Base-by-base conservation (phyloP, 2,888 invertebrate genomes). In the Diabrotica balteata region DNA sequence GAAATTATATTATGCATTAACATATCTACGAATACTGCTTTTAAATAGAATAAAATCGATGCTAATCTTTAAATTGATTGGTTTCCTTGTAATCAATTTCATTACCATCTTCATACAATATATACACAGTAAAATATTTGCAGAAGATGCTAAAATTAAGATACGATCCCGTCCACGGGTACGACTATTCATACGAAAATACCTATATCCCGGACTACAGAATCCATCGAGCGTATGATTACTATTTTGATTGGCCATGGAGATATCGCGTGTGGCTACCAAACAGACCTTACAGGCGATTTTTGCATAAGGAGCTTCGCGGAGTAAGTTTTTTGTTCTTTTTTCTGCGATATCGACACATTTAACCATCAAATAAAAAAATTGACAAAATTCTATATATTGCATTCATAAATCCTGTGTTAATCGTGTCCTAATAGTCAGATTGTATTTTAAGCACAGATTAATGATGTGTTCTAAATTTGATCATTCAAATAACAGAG, bases 91-190 rank as follows among this genome's bases (percentile, higher is more conserved):
- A 4, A 17, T 0, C 32, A 32, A 32, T 7, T 7, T 17, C 9
- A 55, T 8, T 32, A 43, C 8, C 8, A 10, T 47, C 47, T 47
- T 47, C 47, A 47, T 47, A 47, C 47, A 47, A 9, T 47, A 10
- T 46, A 46, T 9, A 9, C 47, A 47, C 47, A 47, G 47, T 47
- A 47, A 4, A 59, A 63, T 72, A 66, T 73, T 69, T 73, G 70
- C 70, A 75, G 69, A 75, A 74, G 74, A 77, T 77, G 77, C 72
- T 78, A 64, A 65, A 66, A 60, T 61, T 77, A 66, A 76, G 71
- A 73, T 78, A 78, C 73, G 78, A 78, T 52, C 78, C 78, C 47
- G 78, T 78, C 4, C 75, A 74, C 61, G 78, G 78, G 49, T 69
- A 66, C 52, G 75, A 76, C 62, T 78, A 74, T 63, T 64, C 70